Evolutionary conservation across 2,888 invertebrate genomes (phyloP).

Genomic region (Mesorhabditis spiculigera): DNA sequence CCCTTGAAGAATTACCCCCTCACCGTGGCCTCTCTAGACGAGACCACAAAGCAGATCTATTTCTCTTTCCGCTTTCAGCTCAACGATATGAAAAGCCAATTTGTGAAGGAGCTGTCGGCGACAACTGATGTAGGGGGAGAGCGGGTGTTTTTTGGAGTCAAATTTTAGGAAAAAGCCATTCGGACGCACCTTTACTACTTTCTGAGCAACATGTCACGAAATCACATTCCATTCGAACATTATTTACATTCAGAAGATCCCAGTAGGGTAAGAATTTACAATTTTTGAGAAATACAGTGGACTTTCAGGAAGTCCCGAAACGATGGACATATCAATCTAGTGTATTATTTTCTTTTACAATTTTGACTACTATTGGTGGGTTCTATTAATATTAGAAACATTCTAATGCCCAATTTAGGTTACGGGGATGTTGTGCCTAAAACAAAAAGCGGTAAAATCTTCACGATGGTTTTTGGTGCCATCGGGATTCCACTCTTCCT

Average conservation of each 20-base stretch:
- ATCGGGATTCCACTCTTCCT: constrained; percentile 54
- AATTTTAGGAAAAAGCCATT: constrained; percentile 36
- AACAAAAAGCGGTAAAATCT: constrained; percentile 47
- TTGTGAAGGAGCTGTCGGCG: constrained; percentile 27
- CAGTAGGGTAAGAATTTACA: constrained; percentile 12
- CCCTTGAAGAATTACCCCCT: no score
- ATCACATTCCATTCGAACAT: constrained; percentile 47
- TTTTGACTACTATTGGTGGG: constrained; percentile 51
- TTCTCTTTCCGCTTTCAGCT: constrained; percentile 13
- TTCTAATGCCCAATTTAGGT: constrained; percentile 23
- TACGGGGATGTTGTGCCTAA: constrained; percentile 54
- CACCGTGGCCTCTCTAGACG: no score
- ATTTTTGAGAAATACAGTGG: no score
- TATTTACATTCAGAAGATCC: constrained; percentile 45
- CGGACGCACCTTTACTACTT: constrained; percentile 39
- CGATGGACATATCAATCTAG: constrained; percentile 52
- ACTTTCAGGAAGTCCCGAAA: constrained; percentile 36
- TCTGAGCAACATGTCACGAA: constrained; percentile 40
- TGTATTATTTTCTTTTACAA: constrained; percentile 54
- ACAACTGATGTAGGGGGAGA: constrained; percentile 20
- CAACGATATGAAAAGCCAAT: constrained; percentile 28
- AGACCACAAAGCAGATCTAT: no score
- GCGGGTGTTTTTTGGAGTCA: no score
- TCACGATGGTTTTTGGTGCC: constrained; percentile 54
- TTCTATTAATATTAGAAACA: constrained; percentile 6